phyloP scores from a whole-genome alignment of 2,113 vertebrate species.

The crab-eating macaque (Macaca fascicularis) region DNA sequence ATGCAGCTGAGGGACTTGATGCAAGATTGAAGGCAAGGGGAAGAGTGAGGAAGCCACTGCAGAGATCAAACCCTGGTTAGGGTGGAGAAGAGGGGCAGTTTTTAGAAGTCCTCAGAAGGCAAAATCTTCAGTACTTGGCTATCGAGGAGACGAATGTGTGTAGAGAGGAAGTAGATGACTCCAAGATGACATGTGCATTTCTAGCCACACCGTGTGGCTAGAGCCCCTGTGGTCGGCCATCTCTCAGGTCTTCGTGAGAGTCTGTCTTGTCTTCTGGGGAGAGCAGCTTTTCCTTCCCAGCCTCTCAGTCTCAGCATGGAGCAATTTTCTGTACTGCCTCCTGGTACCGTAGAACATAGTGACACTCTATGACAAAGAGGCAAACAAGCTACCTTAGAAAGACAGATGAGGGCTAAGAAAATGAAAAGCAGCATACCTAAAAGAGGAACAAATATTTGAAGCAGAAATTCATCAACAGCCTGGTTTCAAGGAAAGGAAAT shows the following conservation, averaged over 20 bases:
- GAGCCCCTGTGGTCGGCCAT: no score
- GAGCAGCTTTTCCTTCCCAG: rapidly evolving
- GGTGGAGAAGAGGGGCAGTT: background rate
- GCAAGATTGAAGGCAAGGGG: background rate
- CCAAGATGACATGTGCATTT: background rate
- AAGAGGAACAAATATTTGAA: background rate
- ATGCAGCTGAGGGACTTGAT: background rate
- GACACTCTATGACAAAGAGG: background rate
- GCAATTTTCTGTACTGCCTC: background rate
- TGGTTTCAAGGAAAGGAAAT: background rate
- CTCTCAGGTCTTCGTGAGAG: background rate
- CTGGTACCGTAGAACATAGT: rapidly evolving
- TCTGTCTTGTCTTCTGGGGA: background rate
- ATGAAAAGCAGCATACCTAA: background rate
- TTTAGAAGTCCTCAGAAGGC: background rate
- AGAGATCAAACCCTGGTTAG: background rate
- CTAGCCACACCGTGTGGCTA: background rate
- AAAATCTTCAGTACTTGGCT: background rate
- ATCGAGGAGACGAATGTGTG: background rate
- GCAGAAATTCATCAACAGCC: background rate
- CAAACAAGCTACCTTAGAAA: background rate
- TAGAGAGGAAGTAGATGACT: background rate
- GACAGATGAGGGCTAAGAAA: background rate
- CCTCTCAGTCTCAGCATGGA: background rate
- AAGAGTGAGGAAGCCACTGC: background rate